Percentiles rank a stretch among this genome's conserved stretches.
phyloP scores from a whole-genome alignment of 1,140 invertebrate genomes.

The Euura saliciscinereae region DNA sequence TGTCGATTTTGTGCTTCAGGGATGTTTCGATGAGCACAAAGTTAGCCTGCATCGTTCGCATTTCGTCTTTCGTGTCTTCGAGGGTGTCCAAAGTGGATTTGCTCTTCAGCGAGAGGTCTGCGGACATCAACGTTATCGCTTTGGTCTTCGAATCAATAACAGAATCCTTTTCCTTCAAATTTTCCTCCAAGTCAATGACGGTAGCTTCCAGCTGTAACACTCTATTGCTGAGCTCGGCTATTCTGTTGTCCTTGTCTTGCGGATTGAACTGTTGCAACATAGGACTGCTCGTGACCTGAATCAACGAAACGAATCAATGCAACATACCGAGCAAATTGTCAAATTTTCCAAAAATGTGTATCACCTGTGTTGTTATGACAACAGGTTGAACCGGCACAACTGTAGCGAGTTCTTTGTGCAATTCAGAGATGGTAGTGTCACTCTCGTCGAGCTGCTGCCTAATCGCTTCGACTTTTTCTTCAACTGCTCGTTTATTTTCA shows the following conservation, averaged over 20 bases:
- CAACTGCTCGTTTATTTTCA: conserved; percentile 52
- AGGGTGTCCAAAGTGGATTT: conserved; percentile 73
- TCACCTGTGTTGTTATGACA: conserved; percentile 25
- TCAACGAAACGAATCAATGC: conserved; percentile 3
- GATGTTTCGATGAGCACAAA: conserved; percentile 74
- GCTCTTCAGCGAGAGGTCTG: conserved; percentile 74
- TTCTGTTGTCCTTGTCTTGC: conserved; percentile 59
- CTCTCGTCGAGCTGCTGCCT: conserved; percentile 54
- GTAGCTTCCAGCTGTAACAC: conserved; percentile 69
- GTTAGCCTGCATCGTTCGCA: conserved; percentile 80
- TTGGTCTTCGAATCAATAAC: conserved; percentile 84
- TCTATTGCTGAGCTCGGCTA: conserved; percentile 59
- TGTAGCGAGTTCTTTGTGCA: conserved; percentile 31
- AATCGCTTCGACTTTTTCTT: conserved; percentile 56
- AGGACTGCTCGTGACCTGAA: conserved; percentile 35
- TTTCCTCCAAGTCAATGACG: conserved; percentile 76
- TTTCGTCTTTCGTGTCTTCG: conserved; percentile 80
- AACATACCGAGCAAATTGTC: too few relatives aligned
- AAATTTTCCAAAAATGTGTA: neutral
- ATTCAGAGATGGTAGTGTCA: conserved; percentile 34
- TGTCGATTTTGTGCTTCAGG: conserved; percentile 70
- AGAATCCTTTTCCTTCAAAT: conserved; percentile 83
- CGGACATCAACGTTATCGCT: conserved; percentile 79
- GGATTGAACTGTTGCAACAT: conserved; percentile 35
- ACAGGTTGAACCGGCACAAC: conserved; percentile 37